Percentiles rank a stretch among this genome's conserved stretches.
Evolutionary conservation across 2,888 invertebrate species (phyloP).

Genomic region (Brassicogethes aeneus): DNA sequence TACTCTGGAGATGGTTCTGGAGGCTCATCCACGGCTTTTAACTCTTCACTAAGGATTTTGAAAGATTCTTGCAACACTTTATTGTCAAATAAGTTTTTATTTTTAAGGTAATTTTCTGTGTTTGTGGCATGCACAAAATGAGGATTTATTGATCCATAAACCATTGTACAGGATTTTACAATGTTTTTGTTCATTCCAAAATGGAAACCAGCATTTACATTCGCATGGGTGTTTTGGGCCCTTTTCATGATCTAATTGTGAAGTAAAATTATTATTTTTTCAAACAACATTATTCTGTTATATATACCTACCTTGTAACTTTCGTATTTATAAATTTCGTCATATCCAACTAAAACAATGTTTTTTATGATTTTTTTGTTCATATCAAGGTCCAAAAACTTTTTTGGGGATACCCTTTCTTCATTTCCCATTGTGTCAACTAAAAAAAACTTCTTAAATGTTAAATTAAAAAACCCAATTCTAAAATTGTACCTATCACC

Average conservation of each 20-base stretch:
- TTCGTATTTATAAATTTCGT: too few species aligned
- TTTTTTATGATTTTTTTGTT: too few species aligned
- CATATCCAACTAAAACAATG: too few species aligned
- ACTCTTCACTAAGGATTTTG: conserved; percentile 44
- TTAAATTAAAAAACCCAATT: too few species aligned
- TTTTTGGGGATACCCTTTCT: conserved; percentile 18
- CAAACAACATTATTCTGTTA: too few species aligned
- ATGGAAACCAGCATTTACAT: conserved; percentile 64
- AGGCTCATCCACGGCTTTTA: conserved; percentile 51
- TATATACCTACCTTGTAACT: too few species aligned
- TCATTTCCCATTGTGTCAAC: conserved; percentile 23
- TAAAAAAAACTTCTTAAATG: too few species aligned
- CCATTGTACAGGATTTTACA: conserved; percentile 45
- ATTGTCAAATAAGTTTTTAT: conserved; percentile 37
- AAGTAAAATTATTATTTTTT: too few species aligned
- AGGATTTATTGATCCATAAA: conserved; percentile 55
- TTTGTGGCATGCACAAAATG: conserved; percentile 42
- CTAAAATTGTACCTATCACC: conserved; percentile 30
- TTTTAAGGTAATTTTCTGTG: conserved; percentile 41
- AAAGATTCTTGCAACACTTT: conserved; percentile 42
- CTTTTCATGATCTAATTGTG: conserved; percentile 59
- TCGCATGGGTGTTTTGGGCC: conserved; percentile 64
- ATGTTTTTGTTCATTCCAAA: conserved; percentile 46
- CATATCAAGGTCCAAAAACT: conserved; percentile 38
- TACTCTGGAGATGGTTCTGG: conserved; percentile 60